These are phyloP conservation scores for Crenichthys baileyi DNA, from an alignment of 2,797 vertebrate species.

Conservation along the genomic window DNA sequence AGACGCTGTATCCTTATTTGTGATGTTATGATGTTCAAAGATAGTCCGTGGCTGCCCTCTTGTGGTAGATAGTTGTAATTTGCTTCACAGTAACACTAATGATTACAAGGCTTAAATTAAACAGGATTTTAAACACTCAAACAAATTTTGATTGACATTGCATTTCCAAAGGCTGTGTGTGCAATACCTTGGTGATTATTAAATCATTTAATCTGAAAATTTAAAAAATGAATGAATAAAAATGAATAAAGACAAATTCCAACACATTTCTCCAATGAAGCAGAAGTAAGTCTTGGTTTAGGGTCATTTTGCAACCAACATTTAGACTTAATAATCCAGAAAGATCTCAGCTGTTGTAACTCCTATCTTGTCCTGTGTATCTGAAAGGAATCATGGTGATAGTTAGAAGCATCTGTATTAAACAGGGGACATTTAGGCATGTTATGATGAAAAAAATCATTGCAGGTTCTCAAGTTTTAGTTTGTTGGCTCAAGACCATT, in stretches of 20 bases:
- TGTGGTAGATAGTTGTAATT: constrained; percentile 40
- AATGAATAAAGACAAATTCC: neutral
- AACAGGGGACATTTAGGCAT: neutral
- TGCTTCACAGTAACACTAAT: neutral
- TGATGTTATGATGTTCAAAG: neutral
- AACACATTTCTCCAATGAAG: neutral
- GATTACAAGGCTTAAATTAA: neutral
- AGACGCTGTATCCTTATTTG: neutral
- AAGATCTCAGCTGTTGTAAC: neutral
- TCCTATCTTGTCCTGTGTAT: neutral
- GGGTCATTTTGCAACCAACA: neutral
- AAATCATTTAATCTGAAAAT: neutral
- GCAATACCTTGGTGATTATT: neutral
- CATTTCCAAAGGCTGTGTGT: neutral
- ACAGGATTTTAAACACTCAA: neutral
- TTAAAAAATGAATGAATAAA: too few relatives aligned
- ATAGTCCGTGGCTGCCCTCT: constrained; percentile 44
- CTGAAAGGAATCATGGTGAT: neutral
- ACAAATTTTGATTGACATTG: neutral
- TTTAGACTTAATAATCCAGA: neutral
- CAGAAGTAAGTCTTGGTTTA: neutral
- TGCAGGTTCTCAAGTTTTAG: neutral
- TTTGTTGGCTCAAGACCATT: neutral
- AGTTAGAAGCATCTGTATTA: neutral
- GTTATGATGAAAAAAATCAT: too few relatives aligned